Conservation (phyloP, 2,113 vertebrate genomes). For the Malurus elegans region DNA sequence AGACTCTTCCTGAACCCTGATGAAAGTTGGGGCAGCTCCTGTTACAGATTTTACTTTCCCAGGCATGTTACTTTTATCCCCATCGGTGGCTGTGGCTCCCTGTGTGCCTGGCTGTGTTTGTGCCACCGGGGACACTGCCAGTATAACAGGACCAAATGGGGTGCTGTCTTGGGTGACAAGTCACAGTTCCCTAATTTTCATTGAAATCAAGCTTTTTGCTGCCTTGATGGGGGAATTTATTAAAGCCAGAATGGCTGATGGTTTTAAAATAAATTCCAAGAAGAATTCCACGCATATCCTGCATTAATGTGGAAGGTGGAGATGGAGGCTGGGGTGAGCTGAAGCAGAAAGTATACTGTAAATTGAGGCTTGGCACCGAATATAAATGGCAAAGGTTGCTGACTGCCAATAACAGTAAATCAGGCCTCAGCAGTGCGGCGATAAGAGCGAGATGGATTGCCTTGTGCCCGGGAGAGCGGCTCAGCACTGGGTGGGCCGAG, state of each 20-base stretch:
- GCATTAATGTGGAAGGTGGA: slow-evolving; percentile 46
- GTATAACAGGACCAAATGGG: neutral
- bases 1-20: neutral
- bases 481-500: neutral
- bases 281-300: slow-evolving; percentile 22
- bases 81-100: neutral
- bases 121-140: neutral
- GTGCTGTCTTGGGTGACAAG: neutral
- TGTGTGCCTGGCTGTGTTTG: neutral
- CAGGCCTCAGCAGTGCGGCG: neutral
- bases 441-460: neutral
- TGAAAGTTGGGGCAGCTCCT: neutral
- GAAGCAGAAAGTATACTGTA: slow-evolving; percentile 40
- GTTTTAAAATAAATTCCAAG: slow-evolving; percentile 28
- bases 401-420: slow-evolving; percentile 23
- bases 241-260: neutral
- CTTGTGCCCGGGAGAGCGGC: neutral
- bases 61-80: neutral
- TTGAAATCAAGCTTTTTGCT: slow-evolving; percentile 49
- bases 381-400: slow-evolving; percentile 43
- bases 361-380: slow-evolving; percentile 54
- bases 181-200: neutral
- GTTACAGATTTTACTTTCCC: neutral
- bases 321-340: slow-evolving; percentile 24
- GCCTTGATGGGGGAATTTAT: neutral